These are phyloP conservation scores for Dicerorhinus sumatrensis DNA, from an alignment of 2,113 vertebrate species.

Conservation along the genomic window DNA sequence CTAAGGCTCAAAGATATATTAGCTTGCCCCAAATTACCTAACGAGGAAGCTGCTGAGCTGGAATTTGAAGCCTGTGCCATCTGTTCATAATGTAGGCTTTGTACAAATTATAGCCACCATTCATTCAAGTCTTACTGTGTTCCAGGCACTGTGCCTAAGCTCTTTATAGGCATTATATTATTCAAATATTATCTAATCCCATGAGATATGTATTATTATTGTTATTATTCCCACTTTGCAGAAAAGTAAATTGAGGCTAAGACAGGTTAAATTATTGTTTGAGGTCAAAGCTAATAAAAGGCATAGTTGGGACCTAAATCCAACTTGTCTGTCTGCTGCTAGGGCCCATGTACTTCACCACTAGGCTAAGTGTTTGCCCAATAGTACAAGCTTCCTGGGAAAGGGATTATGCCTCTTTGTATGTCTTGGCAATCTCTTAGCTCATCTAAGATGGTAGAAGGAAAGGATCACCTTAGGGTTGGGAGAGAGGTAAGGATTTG, in stretches of 20 bases:
- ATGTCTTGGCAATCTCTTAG: not conserved
- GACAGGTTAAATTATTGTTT: not conserved
- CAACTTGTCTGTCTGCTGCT: not conserved
- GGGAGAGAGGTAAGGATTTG: not conserved
- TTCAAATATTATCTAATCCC: not conserved
- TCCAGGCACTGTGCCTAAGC: not conserved
- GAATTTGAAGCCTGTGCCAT: not conserved
- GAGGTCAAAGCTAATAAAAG: constrained; percentile 14
- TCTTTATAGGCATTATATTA: not conserved
- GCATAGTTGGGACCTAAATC: not conserved
- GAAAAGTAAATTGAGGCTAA: not conserved
- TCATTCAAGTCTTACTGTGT: not conserved
- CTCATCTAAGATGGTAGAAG: not conserved
- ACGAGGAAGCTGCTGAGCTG: not conserved
- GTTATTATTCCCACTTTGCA: not conserved
- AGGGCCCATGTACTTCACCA: not conserved
- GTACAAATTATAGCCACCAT: not conserved
- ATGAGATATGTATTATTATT: not conserved
- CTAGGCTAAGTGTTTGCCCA: not conserved
- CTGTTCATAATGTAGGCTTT: not conserved
- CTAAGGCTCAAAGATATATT: not conserved
- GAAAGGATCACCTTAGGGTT: not conserved
- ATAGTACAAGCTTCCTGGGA: not conserved
- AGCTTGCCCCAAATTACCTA: not conserved
- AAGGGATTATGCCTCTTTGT: not conserved